Base-by-base conservation (phyloP, 2,888 invertebrate species). In the Heteromurus nitidus region DNA sequence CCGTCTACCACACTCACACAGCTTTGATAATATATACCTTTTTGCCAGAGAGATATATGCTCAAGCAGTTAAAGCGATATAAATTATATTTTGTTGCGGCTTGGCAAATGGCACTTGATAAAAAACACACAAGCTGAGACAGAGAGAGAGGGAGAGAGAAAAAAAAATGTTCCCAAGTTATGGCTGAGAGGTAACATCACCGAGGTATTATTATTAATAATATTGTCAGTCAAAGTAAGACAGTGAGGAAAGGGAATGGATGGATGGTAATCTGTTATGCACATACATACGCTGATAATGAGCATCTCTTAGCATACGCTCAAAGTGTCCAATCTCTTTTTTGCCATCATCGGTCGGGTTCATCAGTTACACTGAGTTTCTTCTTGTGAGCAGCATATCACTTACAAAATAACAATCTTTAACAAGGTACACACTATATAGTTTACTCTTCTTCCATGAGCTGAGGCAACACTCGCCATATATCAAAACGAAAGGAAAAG, bases 141-240 rank as follows among this genome's bases (percentile, higher is more conserved):
- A 11, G 7, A n/a, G n/a, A 36, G 13, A 36, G 7, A 13, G 36
- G 36, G 36, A 36, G 13, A 13, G 13, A 9, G 36, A 36, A 36
- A 53, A 53, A 53, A 18, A 16, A 18, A 53, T 53, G 53, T 13
- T 36, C 36, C 36, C 13, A 7, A 36, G 13, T 9, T 36, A 36
- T 36, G 36, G 13, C 13, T 36, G 13, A 9, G 36, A 36, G 13
- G 36, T 7, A 36, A 36, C 13, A 36, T 22, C 16, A 7, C 3
- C 44, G 42, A 55, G 42, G 36, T 60, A 65, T 65, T 55, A 75
- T 75, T 68, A 68, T 76, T 76, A 76, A 68, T 76, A 68, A 58
- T 68, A 60, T 60, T 60, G 68, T 68, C 68, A 67, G 68, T 68
- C 13, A 68, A 47, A 7, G 68, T 22, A 68, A 55, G 60, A 74